Evolutionary conservation across 2,888 invertebrate species (phyloP).

Genomic region (Ganaspis brasiliensis): DNA sequence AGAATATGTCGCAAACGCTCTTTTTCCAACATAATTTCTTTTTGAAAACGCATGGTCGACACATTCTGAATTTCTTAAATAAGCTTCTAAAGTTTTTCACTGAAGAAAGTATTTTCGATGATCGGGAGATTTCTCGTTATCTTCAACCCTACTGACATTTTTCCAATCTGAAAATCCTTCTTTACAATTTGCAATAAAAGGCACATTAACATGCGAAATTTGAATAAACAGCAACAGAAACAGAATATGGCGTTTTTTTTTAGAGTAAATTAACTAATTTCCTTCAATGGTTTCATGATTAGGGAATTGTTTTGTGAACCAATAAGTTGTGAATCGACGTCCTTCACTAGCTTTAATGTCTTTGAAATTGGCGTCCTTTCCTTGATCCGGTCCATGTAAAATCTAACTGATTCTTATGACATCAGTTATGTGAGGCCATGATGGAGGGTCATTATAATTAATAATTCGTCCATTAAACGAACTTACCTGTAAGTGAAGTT

Average conservation of each 20-base stretch:
- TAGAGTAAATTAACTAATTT: conserved; percentile 1
- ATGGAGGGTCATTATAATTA: no score
- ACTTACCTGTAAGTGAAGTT: no score
- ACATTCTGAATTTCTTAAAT: neutral
- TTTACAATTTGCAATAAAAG: neutral
- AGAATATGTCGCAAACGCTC: neutral
- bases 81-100: neutral
- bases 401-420: no score
- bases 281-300: neutral
- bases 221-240: neutral
- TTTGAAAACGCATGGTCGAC: neutral
- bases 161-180: conserved; percentile 14
- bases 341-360: no score
- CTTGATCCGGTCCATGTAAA: no score
- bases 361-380: no score
- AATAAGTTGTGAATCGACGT: neutral
- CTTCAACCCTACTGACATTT: neutral
- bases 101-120: conserved; percentile 15
- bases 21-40: conserved; percentile 18
- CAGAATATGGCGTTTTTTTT: neutral
- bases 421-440: no score
- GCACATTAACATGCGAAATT: neutral
- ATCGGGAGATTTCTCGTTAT: neutral
- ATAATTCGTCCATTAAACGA: no score
- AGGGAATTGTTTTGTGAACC: neutral